Percentiles rank a stretch among this genome's conserved stretches.
Evolutionary conservation across 2,888 invertebrate genomes (phyloP).

Genomic region (Drosophila mimetica): DNA sequence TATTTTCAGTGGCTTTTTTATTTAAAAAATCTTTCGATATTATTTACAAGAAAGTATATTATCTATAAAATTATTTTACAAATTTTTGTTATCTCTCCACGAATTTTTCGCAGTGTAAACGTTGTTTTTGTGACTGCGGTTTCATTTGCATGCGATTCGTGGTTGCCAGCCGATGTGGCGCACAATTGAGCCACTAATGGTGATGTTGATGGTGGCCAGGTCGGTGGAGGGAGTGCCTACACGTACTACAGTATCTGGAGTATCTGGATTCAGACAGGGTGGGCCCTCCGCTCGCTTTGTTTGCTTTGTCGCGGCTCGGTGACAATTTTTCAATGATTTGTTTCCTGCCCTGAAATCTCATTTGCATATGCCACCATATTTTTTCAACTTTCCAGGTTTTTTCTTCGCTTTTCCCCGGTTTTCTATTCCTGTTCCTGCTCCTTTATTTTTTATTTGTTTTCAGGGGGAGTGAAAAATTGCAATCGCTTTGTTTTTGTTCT

Average conservation of each 20-base stretch:
- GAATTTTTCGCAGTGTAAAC: too few species aligned
- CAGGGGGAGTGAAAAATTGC: slow-evolving; percentile 49
- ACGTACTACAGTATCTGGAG: slow-evolving; percentile 2
- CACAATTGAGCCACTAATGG: slow-evolving; percentile 66
- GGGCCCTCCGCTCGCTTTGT: slow-evolving; percentile 49
- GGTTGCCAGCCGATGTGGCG: slow-evolving; percentile 60
- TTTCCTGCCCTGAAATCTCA: slow-evolving; percentile 66
- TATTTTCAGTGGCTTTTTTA: too few species aligned
- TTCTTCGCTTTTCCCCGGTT: background rate
- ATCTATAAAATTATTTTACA: too few species aligned
- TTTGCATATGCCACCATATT: slow-evolving; percentile 81
- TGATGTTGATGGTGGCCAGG: slow-evolving; percentile 61
- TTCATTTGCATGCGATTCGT: slow-evolving; percentile 79
- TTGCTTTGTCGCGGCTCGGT: slow-evolving; percentile 65
- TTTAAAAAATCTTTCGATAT: too few species aligned
- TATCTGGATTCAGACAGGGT: slow-evolving; percentile 31
- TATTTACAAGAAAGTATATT: too few species aligned
- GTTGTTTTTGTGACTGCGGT: slow-evolving; percentile 61
- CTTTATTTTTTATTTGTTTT: slow-evolving; percentile 21
- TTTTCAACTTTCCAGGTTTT: slow-evolving; percentile 23
- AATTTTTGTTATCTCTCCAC: too few species aligned
- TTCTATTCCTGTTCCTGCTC: slow-evolving; percentile 3
- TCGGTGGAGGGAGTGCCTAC: slow-evolving; percentile 18
- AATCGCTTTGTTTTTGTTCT: slow-evolving; percentile 47
- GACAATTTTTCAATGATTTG: slow-evolving; percentile 83